Evolutionary conservation across 2,797 vertebrate genomes (phyloP), one percentile per base, ranked within the genome.

Genomic region (Muscicapa comitata): DNA sequence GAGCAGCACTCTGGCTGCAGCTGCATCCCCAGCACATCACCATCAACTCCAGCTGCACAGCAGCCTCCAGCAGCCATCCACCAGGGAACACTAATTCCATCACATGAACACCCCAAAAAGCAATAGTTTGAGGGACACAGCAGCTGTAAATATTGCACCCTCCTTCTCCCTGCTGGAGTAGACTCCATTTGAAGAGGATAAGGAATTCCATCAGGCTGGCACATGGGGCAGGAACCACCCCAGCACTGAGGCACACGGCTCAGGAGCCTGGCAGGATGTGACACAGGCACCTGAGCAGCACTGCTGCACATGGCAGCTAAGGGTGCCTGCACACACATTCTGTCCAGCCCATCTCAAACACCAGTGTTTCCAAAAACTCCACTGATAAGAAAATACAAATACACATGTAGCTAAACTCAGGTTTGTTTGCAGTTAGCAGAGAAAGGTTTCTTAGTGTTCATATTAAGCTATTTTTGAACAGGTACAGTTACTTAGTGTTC

Each of bases 201-300:
- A 82, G 0, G 0, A 71, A 50, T 61, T 33, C 57, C 31, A 25
- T 12, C 31, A 67, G 51, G 29, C 40, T 59, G 47, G 48, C 33
- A 33, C 0, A 0, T 20, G 2, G 3, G 28, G 28, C 28, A 62
- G 6, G 13, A 59, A 23, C 20, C 9, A 33, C 37, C 45, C 31
- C 25, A 33, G 33, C 4, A 9, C 0, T 3, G 71, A 48, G 47
- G 19, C 2, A 2, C 0, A 0, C 0, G 0, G 10, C 48, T 17
- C 43, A n/a, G 55, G 43, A 59, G 78, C 63, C 57, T 17, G 63
- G 48, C 59, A 55, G 74, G 48, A 42, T 8, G 57, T 1, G 9
- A 10, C 4, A 12, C n/a, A 10, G 71, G 5, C 2, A 23, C 31
- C 20, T 15, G 17, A 11, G 35, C 5, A 0, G 37, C 18, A 29